Conservation (phyloP, 2,888 invertebrate species). For the Platycnemis pennipes region DNA sequence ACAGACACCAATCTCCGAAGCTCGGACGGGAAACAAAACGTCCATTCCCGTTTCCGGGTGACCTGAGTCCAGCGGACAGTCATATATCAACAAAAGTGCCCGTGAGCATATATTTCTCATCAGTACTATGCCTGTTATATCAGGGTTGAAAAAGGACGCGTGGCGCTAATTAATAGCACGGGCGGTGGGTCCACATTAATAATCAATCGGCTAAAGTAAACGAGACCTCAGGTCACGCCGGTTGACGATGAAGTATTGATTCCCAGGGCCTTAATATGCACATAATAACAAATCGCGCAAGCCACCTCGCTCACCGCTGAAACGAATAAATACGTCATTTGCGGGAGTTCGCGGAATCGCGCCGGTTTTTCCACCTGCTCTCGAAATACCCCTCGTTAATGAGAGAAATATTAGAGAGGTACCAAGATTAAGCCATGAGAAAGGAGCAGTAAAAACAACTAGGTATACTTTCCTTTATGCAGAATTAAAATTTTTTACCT, state of each 20-base stretch:
- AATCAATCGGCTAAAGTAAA: slow-evolving; percentile 6
- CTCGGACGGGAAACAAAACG: background rate
- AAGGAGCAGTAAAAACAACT: background rate
- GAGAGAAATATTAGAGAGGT: too few relatives aligned
- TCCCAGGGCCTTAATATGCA: background rate
- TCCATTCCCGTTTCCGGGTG: background rate
- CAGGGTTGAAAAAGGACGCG: background rate
- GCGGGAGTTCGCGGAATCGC: background rate
- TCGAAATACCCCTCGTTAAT: background rate
- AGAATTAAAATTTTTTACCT: too few relatives aligned
- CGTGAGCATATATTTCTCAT: background rate
- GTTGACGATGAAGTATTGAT: background rate
- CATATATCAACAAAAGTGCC: background rate
- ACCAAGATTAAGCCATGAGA: background rate
- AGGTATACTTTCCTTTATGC: too few relatives aligned
- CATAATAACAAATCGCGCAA: background rate
- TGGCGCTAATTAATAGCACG: background rate
- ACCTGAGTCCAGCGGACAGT: background rate
- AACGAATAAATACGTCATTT: background rate
- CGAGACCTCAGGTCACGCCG: background rate
- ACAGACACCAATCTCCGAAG: background rate
- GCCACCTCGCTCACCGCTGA: background rate
- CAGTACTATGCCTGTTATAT: background rate
- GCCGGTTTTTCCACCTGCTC: background rate
- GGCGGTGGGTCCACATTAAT: background rate